Percentiles rank a stretch among this genome's conserved stretches.
phyloP scores from a whole-genome alignment of 2,113 vertebrate species.

The Gymnarchus niloticus region DNA sequence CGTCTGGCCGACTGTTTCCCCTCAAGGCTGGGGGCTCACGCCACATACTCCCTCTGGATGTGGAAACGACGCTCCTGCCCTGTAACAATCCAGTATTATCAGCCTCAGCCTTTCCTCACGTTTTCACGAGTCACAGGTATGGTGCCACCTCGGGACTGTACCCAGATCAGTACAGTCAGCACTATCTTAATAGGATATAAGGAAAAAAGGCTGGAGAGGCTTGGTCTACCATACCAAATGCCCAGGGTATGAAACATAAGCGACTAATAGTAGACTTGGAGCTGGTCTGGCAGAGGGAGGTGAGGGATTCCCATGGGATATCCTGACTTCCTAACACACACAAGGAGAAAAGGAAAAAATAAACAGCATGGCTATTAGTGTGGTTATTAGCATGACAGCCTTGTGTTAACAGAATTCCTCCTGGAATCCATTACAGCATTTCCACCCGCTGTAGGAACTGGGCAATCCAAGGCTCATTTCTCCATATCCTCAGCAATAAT shows the following conservation, averaged over 20 bases:
- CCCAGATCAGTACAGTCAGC: neutral
- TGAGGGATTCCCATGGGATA: neutral
- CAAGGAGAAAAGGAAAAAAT: neutral
- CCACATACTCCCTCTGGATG: neutral
- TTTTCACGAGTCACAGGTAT: neutral
- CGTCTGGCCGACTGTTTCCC: neutral
- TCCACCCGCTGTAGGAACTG: neutral
- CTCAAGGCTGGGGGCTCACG: neutral
- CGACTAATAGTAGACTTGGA: rapidly evolving
- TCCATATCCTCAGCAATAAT: neutral
- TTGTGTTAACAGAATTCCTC: neutral
- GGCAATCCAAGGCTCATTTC: neutral
- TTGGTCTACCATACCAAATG: neutral
- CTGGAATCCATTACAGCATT: neutral
- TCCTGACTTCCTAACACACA: neutral
- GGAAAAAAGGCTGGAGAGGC: neutral
- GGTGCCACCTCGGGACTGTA: neutral
- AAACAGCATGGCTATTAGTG: neutral
- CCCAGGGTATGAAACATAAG: neutral
- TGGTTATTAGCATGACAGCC: neutral
- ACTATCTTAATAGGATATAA: too few species aligned
- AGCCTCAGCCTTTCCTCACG: neutral
- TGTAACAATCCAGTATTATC: neutral
- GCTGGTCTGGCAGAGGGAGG: too few species aligned
- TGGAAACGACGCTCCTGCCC: neutral